Conservation (phyloP, 35 echinoderm and acorn worm species). For the Heliocidaris tuberculata region DNA sequence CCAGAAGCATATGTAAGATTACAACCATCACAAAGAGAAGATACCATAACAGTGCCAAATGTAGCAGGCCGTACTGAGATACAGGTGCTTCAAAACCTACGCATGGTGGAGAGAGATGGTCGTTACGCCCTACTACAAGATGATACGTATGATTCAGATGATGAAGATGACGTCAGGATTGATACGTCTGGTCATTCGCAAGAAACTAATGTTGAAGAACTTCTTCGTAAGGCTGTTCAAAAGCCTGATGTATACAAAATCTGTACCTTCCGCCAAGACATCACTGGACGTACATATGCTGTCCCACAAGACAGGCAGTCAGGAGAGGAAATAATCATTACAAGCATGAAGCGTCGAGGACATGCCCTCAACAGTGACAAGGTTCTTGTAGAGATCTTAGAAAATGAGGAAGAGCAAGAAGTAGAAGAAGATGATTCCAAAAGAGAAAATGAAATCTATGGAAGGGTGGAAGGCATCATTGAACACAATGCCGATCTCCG, state of each 20-base stretch:
- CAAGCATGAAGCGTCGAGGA: slow-evolving; percentile 59
- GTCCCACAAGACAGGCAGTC: slow-evolving; percentile 58
- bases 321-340: slow-evolving; percentile 66
- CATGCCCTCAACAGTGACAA: slow-evolving; percentile 73
- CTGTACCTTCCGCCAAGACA: slow-evolving; percentile 70
- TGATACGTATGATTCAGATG: slow-evolving; percentile 72
- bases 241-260: slow-evolving; percentile 69
- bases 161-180: slow-evolving; percentile 43
- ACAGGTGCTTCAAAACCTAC: slow-evolving; percentile 27
- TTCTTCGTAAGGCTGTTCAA: slow-evolving; percentile 22
- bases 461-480: slow-evolving; percentile 69
- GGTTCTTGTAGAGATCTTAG: slow-evolving; percentile 71
- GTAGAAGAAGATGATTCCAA: slow-evolving; percentile 19
- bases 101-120: slow-evolving; percentile 68
- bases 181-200: background rate
- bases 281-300: slow-evolving; percentile 66
- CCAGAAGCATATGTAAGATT: background rate
- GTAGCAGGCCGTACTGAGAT: background rate
- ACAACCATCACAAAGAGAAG: background rate
- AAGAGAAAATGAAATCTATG: slow-evolving; percentile 69
- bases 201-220: slow-evolving; percentile 46
- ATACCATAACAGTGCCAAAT: background rate
- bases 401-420: slow-evolving; percentile 49
- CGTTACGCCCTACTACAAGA: slow-evolving; percentile 36
- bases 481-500: slow-evolving; percentile 64